phyloP scores from a whole-genome alignment of 2,888 invertebrate genomes.

The Escarpia spicata region DNA sequence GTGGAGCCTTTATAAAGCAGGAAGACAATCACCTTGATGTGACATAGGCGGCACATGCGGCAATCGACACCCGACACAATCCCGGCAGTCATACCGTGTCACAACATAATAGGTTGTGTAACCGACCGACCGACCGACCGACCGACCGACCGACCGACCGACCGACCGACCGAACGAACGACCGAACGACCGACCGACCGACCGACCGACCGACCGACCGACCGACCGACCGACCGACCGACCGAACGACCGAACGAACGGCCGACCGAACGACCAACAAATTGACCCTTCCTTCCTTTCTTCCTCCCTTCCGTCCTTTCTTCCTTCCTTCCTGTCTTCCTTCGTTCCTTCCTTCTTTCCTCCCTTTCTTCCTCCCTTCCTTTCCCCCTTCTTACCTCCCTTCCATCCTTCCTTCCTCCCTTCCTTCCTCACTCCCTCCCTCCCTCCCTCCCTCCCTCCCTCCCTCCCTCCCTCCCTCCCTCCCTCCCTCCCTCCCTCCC shows the following conservation, averaged over 20 bases:
- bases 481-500: neutral
- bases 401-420: neutral
- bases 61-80: no score
- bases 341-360: neutral
- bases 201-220: conserved; percentile 1
- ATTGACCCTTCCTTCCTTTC: neutral
- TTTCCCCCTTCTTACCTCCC: neutral
- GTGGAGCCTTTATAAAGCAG: neutral
- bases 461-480: neutral
- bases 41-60: neutral
- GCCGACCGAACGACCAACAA: neutral
- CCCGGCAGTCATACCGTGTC: no score
- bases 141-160: no score
- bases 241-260: neutral
- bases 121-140: no score
- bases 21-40: neutral
- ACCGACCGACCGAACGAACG: neutral
- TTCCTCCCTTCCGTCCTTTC: neutral
- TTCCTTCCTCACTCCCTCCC: neutral
- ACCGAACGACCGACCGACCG: neutral
- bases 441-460: neutral
- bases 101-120: no score
- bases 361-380: neutral
- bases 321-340: neutral
- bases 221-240: conserved; percentile 1